Base-by-base conservation (phyloP, 2,797 vertebrate genomes). In the Taeniopygia guttata region DNA sequence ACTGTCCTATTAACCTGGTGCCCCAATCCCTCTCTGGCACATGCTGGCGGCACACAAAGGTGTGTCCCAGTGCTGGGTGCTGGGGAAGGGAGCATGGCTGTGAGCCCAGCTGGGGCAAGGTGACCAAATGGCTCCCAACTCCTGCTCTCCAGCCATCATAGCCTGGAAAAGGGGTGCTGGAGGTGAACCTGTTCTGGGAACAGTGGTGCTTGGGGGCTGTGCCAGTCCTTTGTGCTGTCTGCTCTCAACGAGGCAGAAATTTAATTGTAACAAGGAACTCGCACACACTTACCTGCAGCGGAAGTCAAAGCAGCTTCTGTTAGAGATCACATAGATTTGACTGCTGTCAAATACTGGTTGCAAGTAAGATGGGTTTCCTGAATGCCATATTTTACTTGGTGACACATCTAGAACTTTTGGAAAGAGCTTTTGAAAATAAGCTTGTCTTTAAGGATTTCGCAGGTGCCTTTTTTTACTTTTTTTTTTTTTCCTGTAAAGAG, bases 1-100 rank as follows among this genome's bases (percentile, higher is more conserved):
- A 66, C 66, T 84, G 43, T 88, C 21, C 40, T 45, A 51, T 62
- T 90, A 83, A 84, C 70, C 42, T 51, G 49, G 26, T 84, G 74
- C 32, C 52, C 45, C 2, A 1, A 48, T 66, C 48, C 40, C 15
- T 72, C 23, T 62, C 81, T 79, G 81, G 59, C 22, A 7, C 46
- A 11, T 0, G 1, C 17, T 42, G 48, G 68, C 2, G 0, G 85
- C 52, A 45, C 2, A 7, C 27, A 48, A 82, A n/a, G 63, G 16
- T 66, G 45, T 49, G 51, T 16, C 58, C 34, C 13, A 8, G 3
- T 2, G 34, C 59, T 34, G 36, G 0, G 1, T 49, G 62, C 59
- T 1, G 5, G 63, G 67, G 58, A 63, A 63, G 38, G 29, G 36
- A 69, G 29, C 29, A 34, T 1, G 4, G 54, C 84, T 64, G 45